phyloP scores from a whole-genome alignment of 2,888 invertebrate species.

The Junonia oenone region DNA sequence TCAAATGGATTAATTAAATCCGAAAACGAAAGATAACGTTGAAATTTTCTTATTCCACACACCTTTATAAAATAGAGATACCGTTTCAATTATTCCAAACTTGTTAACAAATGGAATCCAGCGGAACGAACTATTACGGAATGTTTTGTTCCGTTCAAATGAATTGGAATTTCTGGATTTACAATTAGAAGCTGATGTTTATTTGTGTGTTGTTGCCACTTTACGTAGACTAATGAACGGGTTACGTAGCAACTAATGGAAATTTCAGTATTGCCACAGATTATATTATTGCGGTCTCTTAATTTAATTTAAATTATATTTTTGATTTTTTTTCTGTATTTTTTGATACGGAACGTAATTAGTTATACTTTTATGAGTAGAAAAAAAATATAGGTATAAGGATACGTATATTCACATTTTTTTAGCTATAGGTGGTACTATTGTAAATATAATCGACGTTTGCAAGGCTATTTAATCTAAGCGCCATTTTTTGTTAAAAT shows the following conservation, averaged over 20 bases:
- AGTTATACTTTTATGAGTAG: too few species aligned
- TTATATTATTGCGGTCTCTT: slow-evolving; percentile 6
- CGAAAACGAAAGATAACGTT: neutral
- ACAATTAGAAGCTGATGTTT: slow-evolving; percentile 30
- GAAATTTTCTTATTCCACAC: neutral
- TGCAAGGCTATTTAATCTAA: too few species aligned
- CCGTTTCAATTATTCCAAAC: neutral
- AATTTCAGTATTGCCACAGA: slow-evolving; percentile 28
- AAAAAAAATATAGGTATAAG: too few species aligned
- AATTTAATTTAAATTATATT: neutral
- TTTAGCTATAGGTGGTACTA: too few species aligned
- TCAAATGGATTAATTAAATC: too few species aligned
- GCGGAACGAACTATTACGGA: slow-evolving; percentile 10
- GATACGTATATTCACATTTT: too few species aligned
- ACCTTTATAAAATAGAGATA: neutral
- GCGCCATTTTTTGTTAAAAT: too few species aligned
- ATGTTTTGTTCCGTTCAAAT: slow-evolving; percentile 19
- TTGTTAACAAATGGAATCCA: slow-evolving; percentile 5
- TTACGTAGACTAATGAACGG: slow-evolving; percentile 33
- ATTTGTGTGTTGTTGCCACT: slow-evolving; percentile 31
- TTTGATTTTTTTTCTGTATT: neutral
- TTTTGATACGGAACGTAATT: too few species aligned
- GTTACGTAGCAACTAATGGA: slow-evolving; percentile 33
- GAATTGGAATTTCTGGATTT: slow-evolving; percentile 25
- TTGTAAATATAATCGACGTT: too few species aligned